Base-by-base conservation (phyloP, 92 coral and sea anemone species). In the Virgularia gustaviana region DNA sequence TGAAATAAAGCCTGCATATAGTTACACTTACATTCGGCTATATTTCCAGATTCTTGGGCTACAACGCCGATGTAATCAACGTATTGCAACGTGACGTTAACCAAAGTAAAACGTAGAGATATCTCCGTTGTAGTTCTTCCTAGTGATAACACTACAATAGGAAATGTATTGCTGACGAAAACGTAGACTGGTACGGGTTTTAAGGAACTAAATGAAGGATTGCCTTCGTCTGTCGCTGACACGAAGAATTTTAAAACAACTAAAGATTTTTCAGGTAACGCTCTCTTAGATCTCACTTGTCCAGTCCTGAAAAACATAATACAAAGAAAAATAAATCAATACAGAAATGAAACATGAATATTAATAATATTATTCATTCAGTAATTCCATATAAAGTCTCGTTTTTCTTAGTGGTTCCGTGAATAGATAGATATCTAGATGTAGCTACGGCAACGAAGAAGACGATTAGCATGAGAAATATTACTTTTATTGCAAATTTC, bases 261-360 rank as follows among this genome's bases (percentile, higher is more conserved):
- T 33, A 68, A 68, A 16, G 75, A 68, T 49, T 36, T 30, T 49
- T 43, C 0, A 13, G 75, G 75, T 49, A 68, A n/a, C n/a, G 9
- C 0, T 5, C 39, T 3, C 20, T 22, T 68, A n/a, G 75, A 47
- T 47, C 44, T 68, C 20, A 68, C 51, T 30, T 43, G 29, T 8
- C 75, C 75, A 9, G 28, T 68, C 44, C 75, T 65, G 22, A 43
- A 65, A 65, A 31, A n/a, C n/a, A n/a, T n/a, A n/a, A n/a, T n/a
- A n/a, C n/a, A n/a, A n/a, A n/a, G n/a, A n/a, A n/a, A n/a, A n/a
- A n/a, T n/a, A n/a, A n/a, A n/a, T n/a, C n/a, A n/a, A n/a, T n/a
- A n/a, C n/a, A n/a, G n/a, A n/a, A n/a, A n/a, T n/a, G n/a, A n/a
- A n/a, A n/a, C n/a, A n/a, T n/a, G n/a, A n/a, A n/a, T n/a, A n/a